Conservation (phyloP, 2,113 vertebrate genomes). For the Chamaea fasciata region DNA sequence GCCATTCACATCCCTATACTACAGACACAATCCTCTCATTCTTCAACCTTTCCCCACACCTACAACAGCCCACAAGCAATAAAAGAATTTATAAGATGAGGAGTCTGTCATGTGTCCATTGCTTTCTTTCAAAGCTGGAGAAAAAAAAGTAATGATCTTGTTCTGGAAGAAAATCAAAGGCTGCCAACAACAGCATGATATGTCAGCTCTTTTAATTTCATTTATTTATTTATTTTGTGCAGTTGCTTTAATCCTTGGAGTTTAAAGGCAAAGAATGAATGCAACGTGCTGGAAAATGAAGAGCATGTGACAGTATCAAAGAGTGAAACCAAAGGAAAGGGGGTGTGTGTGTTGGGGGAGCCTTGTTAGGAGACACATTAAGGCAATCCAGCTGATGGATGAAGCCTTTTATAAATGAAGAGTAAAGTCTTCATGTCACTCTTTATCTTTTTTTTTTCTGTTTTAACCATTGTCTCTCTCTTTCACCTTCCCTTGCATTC, state of each 20-base stretch:
- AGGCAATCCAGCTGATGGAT: constrained; percentile 72
- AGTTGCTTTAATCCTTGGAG: constrained; percentile 77
- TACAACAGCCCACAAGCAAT: not conserved
- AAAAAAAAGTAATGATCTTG: constrained; percentile 70
- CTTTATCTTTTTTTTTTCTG: not conserved
- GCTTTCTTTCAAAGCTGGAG: constrained; percentile 46
- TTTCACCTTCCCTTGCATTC: not conserved
- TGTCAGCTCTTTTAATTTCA: constrained; percentile 73
- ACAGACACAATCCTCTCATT: not conserved
- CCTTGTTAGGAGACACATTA: constrained; percentile 72
- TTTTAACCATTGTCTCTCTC: not conserved
- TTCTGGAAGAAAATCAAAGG: constrained; percentile 73
- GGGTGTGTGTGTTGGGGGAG: constrained; percentile 12
- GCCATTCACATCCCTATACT: not conserved
- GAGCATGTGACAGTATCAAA: constrained; percentile 76
- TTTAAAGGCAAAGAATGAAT: constrained; percentile 76
- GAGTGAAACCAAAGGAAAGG: constrained; percentile 55
- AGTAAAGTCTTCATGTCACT: constrained; percentile 36
- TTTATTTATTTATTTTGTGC: constrained; percentile 70
- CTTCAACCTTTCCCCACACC: not conserved
- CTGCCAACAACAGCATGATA: constrained; percentile 64
- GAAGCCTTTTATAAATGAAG: constrained; percentile 64
- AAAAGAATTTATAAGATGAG: constrained; percentile 11
- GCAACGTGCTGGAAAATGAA: constrained; percentile 69
- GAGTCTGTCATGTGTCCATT: constrained; percentile 30